Base-by-base conservation (phyloP, 2,888 invertebrate genomes). In the Pseudeuparius sepicola region DNA sequence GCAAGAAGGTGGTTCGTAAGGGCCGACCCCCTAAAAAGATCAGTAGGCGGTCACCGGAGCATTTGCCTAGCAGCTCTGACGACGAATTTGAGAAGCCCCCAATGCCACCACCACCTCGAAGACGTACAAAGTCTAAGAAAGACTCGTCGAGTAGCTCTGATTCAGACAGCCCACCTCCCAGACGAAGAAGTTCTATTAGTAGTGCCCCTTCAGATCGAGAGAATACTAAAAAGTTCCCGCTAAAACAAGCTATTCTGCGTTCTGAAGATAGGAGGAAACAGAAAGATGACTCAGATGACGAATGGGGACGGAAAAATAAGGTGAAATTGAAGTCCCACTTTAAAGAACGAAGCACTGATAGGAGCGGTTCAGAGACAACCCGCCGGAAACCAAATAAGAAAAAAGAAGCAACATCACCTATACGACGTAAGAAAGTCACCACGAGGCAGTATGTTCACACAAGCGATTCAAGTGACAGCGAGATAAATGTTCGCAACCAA, bases 1-100 rank as follows among this genome's bases (percentile, higher is more conserved):
- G 47, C 26, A 58, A 44, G 44, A 54, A 47, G 46, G 7, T n/a
- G 20, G 29, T 10, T 13, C 7, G 14, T 24, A 55, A 49, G 34
- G 61, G 60, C 1, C 42, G 61, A 14, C 60, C 61, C 4, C 57
- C 54, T 6, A 59, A 59, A 46, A n/a, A n/a, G n/a, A n/a, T n/a
- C n/a, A n/a, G n/a, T n/a, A n/a, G n/a, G n/a, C n/a, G n/a, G n/a
- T n/a, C n/a, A n/a, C n/a, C n/a, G n/a, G n/a, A n/a, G n/a, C 49
- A 46, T 5, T 36, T 34, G 3, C 51, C 57, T 2, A 57, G 56
- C 37, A 61, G 61, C 37, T 61, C 61, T 3, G 63, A 63, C 16
- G 62, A 64, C 17, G 63, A 64, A 25, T 52, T 51, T 34, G 55
- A 54, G 38, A 59, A 57, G 37, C 53, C 53, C 2, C 37, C 47